These are phyloP conservation scores for Bradypodion pumilum DNA, from an alignment of 2,797 vertebrate species.

Conservation along the genomic window DNA sequence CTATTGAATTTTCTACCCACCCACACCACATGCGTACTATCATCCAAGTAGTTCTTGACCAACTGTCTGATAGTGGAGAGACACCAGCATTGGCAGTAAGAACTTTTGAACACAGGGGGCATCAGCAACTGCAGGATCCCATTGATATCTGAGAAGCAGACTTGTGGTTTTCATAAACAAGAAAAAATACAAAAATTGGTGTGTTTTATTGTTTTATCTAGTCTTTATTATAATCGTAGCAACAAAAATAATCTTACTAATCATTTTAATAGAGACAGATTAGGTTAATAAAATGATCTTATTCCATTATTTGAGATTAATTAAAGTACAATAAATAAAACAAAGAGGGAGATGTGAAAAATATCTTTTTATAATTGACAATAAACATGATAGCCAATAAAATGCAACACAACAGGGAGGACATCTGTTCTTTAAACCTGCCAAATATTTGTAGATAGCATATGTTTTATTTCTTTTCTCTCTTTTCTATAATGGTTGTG, in stretches of 20 bases:
- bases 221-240: neutral
- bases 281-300: constrained; percentile 5
- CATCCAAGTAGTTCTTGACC: neutral
- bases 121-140: neutral
- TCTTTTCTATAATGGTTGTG: constrained; percentile 28
- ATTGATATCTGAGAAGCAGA: neutral
- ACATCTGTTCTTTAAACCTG: constrained; percentile 46
- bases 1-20: too few relatives aligned
- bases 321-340: constrained; percentile 12
- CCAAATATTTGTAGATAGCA: constrained; percentile 33
- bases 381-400: constrained; percentile 45
- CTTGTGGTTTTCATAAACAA: neutral
- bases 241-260: constrained; percentile 5
- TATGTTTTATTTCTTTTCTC: constrained; percentile 30
- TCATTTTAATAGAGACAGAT: constrained; percentile 19
- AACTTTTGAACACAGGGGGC: neutral
- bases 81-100: too few relatives aligned
- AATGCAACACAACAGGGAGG: constrained; percentile 33
- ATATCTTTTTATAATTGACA: constrained; percentile 43
- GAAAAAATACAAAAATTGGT: neutral
- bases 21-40: neutral
- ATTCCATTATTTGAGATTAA: constrained; percentile 42
- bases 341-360: constrained; percentile 28
- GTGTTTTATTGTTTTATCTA: neutral
- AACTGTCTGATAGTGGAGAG: neutral